Evolutionary conservation across 1,140 invertebrate species (phyloP).

Genomic region (Neuroterus valhalla): DNA sequence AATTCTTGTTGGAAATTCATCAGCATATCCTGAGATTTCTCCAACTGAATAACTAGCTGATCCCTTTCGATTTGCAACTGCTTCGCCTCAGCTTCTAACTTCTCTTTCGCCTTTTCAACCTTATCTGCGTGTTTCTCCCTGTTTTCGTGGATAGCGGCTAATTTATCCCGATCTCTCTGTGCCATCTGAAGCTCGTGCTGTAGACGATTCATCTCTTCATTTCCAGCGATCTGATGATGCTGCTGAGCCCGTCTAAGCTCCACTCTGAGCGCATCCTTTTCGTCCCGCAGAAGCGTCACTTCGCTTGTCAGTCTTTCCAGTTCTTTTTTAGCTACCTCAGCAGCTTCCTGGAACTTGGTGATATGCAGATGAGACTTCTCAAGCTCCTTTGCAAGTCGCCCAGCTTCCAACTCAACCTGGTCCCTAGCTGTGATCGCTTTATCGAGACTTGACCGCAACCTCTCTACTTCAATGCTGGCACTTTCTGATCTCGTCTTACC

Average conservation of each 20-base stretch:
- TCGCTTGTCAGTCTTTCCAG: constrained; percentile 88
- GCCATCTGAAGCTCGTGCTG: constrained; percentile 84
- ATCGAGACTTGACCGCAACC: constrained; percentile 88
- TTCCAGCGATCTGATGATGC: constrained; percentile 80
- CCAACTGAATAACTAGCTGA: constrained; percentile 90
- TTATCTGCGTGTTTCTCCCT: constrained; percentile 86
- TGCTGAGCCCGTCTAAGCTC: constrained; percentile 82
- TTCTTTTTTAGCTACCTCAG: constrained; percentile 86
- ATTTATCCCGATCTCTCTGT: constrained; percentile 82
- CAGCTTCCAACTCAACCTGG: constrained; percentile 89
- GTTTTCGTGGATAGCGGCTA: constrained; percentile 83
- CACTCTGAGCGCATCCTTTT: constrained; percentile 81
- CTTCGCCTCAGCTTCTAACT: constrained; percentile 88
- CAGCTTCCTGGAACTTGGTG: constrained; percentile 86
- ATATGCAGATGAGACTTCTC: constrained; percentile 89
- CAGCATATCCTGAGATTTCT: constrained; percentile 94
- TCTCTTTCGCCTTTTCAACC: constrained; percentile 87
- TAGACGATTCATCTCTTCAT: constrained; percentile 76
- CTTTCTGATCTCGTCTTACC: constrained; percentile 73
- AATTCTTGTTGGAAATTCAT: constrained; percentile 94
- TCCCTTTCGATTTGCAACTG: constrained; percentile 90
- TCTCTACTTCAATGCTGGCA: constrained; percentile 84
- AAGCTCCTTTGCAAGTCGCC: constrained; percentile 88
- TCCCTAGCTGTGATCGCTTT: constrained; percentile 87
- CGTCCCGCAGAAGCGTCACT: constrained; percentile 86